Percentiles rank a stretch among this genome's conserved stretches.
These are phyloP conservation scores for Paelopatides confundens DNA, from an alignment of 53 echinoderm and acorn worm genomes.

Conservation along the genomic window DNA sequence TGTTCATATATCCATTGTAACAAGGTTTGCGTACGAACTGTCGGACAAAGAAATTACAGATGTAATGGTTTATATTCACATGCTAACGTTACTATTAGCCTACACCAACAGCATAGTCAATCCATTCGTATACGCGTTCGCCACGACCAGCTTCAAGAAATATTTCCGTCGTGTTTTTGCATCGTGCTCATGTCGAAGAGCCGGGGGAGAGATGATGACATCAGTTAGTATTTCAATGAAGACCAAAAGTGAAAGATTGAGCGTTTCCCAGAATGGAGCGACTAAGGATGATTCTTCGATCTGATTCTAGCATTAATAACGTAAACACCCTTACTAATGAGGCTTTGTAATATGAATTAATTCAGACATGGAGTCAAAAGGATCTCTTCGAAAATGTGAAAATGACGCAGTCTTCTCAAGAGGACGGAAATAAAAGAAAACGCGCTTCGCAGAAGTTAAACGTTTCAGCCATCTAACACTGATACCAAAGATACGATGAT, in stretches of 20 bases:
- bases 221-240: slow-evolving; percentile 85
- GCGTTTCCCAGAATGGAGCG: slow-evolving; percentile 45
- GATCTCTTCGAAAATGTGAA: no score
- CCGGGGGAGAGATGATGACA: slow-evolving; percentile 49
- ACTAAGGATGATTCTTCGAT: slow-evolving; percentile 70
- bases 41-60: not conserved
- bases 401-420: no score
- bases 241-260: slow-evolving; percentile 83
- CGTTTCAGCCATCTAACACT: no score
- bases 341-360: not conserved
- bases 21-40: not conserved
- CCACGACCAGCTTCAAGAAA: slow-evolving; percentile 86
- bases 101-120: slow-evolving; percentile 86
- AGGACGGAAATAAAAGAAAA: no score
- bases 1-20: slow-evolving; percentile 68
- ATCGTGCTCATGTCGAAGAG: slow-evolving; percentile 33
- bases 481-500: no score
- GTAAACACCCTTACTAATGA: not conserved
- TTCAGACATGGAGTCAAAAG: no score
- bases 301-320: not conserved
- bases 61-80: slow-evolving; percentile 11
- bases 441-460: no score
- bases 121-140: slow-evolving; percentile 93
- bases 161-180: slow-evolving; percentile 63
- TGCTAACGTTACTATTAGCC: slow-evolving; percentile 67